Percentiles rank a stretch among this genome's conserved stretches.
phyloP scores from a whole-genome alignment of 1,140 invertebrate genomes.

The Brachionus rubens region DNA sequence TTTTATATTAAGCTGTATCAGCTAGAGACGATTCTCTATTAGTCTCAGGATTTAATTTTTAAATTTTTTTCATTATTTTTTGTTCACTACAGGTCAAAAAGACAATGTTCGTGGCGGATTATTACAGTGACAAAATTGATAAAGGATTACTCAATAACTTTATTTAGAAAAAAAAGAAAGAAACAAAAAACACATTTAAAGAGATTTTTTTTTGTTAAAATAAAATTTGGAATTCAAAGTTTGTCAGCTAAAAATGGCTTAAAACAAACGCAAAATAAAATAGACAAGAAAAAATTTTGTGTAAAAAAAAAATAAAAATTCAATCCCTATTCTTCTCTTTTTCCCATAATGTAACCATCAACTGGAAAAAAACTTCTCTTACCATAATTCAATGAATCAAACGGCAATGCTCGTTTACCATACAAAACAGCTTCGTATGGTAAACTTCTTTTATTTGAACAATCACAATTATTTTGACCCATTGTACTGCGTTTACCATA shows the following conservation, averaged over 20 bases:
- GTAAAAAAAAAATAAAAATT: background rate
- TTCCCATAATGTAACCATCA: slow-evolving; percentile 46
- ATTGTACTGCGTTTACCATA: slow-evolving; percentile 25
- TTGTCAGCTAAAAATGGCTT: slow-evolving; percentile 30
- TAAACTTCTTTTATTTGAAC: slow-evolving; percentile 8
- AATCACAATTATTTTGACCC: slow-evolving; percentile 21
- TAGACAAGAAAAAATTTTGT: background rate
- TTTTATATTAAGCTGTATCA: too few relatives aligned
- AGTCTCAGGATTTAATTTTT: too few relatives aligned
- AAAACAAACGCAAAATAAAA: slow-evolving; percentile 22
- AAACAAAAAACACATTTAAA: too few relatives aligned
- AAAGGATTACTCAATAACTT: too few relatives aligned
- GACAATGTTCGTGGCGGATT: too few relatives aligned
- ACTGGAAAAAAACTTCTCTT: slow-evolving; percentile 32
- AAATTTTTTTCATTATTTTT: too few relatives aligned
- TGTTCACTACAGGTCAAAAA: too few relatives aligned
- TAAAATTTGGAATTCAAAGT: slow-evolving; percentile 16
- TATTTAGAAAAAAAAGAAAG: too few relatives aligned
- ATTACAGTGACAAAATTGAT: too few relatives aligned
- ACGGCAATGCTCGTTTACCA: slow-evolving; percentile 39
- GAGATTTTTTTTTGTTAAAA: background rate
- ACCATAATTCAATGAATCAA: slow-evolving; percentile 36
- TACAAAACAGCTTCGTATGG: slow-evolving; percentile 26
- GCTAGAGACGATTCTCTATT: too few relatives aligned
- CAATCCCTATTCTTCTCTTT: slow-evolving; percentile 20